Evolutionary conservation across 2,113 vertebrate species (phyloP).

Genomic region (Phalacrocorax brasilianus): DNA sequence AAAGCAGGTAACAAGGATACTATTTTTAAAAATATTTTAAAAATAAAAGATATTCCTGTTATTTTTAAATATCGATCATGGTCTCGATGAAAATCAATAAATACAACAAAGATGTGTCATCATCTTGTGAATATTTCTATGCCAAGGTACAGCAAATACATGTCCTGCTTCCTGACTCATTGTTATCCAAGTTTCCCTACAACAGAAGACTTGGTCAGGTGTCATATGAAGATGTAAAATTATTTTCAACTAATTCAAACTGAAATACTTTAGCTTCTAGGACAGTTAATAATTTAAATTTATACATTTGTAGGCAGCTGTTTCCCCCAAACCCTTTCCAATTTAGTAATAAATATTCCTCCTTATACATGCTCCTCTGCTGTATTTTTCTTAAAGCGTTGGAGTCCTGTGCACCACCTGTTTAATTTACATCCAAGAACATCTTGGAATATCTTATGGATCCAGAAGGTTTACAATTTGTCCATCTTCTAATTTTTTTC

Average conservation of each 20-base stretch:
- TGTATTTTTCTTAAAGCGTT: not conserved
- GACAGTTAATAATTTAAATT: not conserved
- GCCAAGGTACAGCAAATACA: not conserved
- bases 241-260: not conserved
- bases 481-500: not conserved
- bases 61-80: not conserved
- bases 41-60: not conserved
- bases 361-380: not conserved
- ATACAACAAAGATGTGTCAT: not conserved
- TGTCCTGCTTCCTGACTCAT: not conserved
- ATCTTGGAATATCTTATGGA: not conserved
- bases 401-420: not conserved
- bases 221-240: not conserved
- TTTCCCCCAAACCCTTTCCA: not conserved
- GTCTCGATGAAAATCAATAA: not conserved
- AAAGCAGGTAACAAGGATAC: not conserved
- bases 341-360: not conserved
- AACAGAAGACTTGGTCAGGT: accelerated
- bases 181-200: not conserved
- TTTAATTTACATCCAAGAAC: not conserved
- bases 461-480: not conserved
- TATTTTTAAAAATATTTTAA: not conserved
- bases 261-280: not conserved
- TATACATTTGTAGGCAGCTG: not conserved
- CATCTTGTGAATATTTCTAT: not conserved